These are phyloP conservation scores for Lycocerus yunnanus DNA, from an alignment of 2,888 invertebrate species.

Conservation along the genomic window DNA sequence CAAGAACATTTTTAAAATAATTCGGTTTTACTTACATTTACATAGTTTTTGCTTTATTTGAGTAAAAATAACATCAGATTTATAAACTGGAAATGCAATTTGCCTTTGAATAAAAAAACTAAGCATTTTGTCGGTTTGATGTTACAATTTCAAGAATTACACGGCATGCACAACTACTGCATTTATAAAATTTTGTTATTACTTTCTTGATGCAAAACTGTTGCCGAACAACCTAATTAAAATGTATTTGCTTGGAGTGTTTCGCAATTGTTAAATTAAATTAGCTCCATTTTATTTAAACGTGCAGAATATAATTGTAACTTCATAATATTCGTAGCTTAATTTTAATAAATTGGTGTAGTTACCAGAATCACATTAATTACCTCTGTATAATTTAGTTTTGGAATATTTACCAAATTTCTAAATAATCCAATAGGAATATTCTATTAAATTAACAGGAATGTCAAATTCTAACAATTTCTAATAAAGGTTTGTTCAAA, in stretches of 20 bases:
- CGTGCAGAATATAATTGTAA: background rate
- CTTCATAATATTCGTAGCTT: background rate
- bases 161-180: background rate
- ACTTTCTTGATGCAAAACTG: background rate
- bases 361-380: background rate
- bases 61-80: background rate
- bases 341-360: background rate
- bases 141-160: background rate
- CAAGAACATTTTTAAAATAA: background rate
- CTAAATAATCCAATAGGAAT: background rate
- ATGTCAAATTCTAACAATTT: slow-evolving; percentile 15
- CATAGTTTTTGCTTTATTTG: background rate
- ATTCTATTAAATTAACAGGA: background rate
- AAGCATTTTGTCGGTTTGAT: background rate
- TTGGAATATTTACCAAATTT: background rate
- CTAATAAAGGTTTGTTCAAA: slow-evolving; percentile 12
- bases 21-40: background rate
- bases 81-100: background rate
- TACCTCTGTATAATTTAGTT: background rate
- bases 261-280: background rate
- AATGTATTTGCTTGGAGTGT: background rate
- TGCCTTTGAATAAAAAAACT: background rate
- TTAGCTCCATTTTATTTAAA: background rate
- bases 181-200: background rate
- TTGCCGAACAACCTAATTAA: background rate